Evolutionary conservation across 2,888 invertebrate species (phyloP).

Genomic region (Drosophila nr. perissopoda): DNA sequence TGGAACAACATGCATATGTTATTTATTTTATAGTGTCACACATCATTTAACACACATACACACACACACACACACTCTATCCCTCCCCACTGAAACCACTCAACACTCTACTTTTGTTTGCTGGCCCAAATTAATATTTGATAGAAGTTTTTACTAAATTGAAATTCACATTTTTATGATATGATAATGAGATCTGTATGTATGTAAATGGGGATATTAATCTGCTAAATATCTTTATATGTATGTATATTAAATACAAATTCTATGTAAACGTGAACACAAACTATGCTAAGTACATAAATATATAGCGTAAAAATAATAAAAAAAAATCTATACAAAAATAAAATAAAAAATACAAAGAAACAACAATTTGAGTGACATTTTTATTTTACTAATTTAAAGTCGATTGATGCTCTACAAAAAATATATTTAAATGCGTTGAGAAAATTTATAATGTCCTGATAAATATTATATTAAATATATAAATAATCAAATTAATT

Average conservation of each 20-base stretch:
- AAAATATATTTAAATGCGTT: neutral
- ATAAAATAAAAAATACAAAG: neutral
- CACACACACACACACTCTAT: neutral
- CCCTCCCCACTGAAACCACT: neutral
- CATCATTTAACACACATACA: constrained; percentile 17
- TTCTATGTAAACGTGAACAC: constrained; percentile 71
- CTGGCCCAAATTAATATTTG: constrained; percentile 14
- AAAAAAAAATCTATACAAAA: constrained; percentile 19
- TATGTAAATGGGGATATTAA: constrained; percentile 77
- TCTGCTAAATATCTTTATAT: constrained; percentile 52
- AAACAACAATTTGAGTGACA: neutral
- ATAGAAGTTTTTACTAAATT: constrained; percentile 10
- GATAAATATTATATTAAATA: neutral
- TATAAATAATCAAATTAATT: too few species aligned
- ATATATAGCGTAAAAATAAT: constrained; percentile 21
- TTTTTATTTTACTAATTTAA: neutral
- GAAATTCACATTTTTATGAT: constrained; percentile 36
- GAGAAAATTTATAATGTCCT: neutral
- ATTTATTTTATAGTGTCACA: constrained; percentile 69
- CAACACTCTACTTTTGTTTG: constrained; percentile 9
- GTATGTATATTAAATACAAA: constrained; percentile 48
- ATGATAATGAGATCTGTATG: constrained; percentile 25
- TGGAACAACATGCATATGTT: constrained; percentile 58
- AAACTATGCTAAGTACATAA: constrained; percentile 69
- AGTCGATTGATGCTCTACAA: neutral